Base-by-base conservation (phyloP, 1,140 invertebrate genomes). In the Arctopsyche grandis region DNA sequence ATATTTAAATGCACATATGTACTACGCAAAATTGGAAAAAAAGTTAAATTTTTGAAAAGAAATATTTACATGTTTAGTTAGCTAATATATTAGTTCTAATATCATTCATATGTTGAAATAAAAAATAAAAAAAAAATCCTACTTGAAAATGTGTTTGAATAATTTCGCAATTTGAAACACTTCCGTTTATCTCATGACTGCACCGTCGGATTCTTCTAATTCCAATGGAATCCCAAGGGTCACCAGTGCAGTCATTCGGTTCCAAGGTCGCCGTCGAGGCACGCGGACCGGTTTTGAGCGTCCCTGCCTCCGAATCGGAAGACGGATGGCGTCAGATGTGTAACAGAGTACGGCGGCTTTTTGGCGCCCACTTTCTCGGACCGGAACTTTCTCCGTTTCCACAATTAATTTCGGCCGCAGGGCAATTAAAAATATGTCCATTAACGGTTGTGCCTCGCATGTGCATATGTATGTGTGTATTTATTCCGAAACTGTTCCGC, bases 361-460 rank as follows among this genome's bases (percentile, higher is more conserved):
- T 76, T 46, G 69, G 66, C 66, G 44, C 71, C 60, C 79, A 82
- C 81, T 82, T 82, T 82, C 81, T 44, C 76, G 58, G 46, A 48
- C 63, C 26, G 56, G 77, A 26, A 82, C 81, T 82, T 82, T 82
- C 81, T 80, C 81, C 70, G 81, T 76, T 82, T 71, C 56, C 48
- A 77, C 73, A 77, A 78, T 82, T 82, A 82, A 79, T 70, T 77
- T 78, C 74, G 74, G 38, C 71, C 71, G 38, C 21, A 43, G 48
- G 79, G 75, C 79, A 82, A 78, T 78, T 79, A 79, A 78, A 80
- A 78, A 78, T 80, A 66, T 63, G 78, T 80, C 74, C 75, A 74
- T 80, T 75, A 80, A 82, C 78, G 69, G 81, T 80, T 80, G 79
- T 66, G 56, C 14, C n/a, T n/a, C 63, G 22, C 14, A 14, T 52